Base-by-base conservation (phyloP, 2,113 vertebrate genomes). In the Eolophus roseicapilla region DNA sequence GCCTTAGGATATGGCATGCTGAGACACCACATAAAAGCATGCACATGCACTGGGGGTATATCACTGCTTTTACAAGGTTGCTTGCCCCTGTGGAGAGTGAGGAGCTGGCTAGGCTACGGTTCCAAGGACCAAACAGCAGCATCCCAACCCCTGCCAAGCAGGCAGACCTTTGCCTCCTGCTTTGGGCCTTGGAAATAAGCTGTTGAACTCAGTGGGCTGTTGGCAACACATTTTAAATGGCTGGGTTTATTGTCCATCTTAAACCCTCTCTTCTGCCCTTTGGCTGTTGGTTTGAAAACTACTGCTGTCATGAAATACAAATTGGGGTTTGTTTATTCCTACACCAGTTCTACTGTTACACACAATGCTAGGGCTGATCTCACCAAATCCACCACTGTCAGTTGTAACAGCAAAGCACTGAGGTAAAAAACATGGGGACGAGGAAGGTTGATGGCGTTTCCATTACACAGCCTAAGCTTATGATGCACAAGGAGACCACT, bases 371-470 rank as follows among this genome's bases (percentile, higher is more conserved):
- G 67, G 18, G 29, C 57, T 3, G 2, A 17, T 14, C 69, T 93
- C 37, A 35, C n/a, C 55, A 64, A 84, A 75, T 59, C 43, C 31
- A 55, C 2, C 4, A 28, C 44, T 37, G 25, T 5, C 1, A 60
- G 7, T 10, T 71, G 10, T 47, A 18, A 41, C 62, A 93, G 65
- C 17, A 60, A 88, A 88, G 25, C n/a, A 27, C 3, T 7, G 18
- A 65, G 35, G 39, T 24, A 80, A 80, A 93, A 83, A 0, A 0
- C 41, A 18, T 0, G 1, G 53, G 6, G 15, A 25, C 2, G 1
- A 50, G 28, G 29, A 76, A 18, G 12, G 39, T 28, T 39, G 64
- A 33, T 0, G 0, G 6, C 2, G 11, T 44, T 88, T 71, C 85
- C 24, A 5, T 65, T 62, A 71, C 21, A 31, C 13, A 47, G 3